Conservation (phyloP, 2,113 vertebrate genomes). For the Leptocoma aspasia region DNA sequence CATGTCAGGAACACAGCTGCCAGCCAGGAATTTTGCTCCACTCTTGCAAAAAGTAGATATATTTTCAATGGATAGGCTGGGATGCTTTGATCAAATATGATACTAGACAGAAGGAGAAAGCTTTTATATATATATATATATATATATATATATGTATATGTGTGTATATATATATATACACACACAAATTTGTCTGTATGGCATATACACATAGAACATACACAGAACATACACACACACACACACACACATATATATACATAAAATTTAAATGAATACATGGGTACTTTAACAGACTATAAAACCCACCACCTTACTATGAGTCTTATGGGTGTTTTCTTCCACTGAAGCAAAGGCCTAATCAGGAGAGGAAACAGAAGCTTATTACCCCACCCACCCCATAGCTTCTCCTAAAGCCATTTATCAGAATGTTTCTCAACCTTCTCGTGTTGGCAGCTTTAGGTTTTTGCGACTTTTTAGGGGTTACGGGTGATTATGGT, state of each 20-base stretch:
- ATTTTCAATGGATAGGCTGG: background rate
- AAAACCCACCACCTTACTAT: background rate
- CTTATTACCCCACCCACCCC: slow-evolving; percentile 17
- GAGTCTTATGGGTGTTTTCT: background rate
- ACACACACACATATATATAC: background rate
- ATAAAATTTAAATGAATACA: background rate
- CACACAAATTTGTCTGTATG: background rate
- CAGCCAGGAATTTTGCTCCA: background rate
- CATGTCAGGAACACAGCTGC: background rate
- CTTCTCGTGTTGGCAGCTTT: background rate
- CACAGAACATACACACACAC: background rate
- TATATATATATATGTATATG: accelerated
- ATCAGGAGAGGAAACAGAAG: slow-evolving; percentile 39
- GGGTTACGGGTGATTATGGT: background rate
- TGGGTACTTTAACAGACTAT: background rate
- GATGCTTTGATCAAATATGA: background rate
- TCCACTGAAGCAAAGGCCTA: background rate
- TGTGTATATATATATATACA: accelerated
- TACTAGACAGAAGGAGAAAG: background rate
- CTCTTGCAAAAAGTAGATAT: background rate
- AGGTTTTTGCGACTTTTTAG: background rate
- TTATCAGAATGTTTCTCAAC: background rate
- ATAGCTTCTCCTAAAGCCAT: background rate
- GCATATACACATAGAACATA: background rate
- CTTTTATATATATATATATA: background rate